Evolutionary conservation across 1,140 invertebrate species (phyloP), one percentile per base, ranked within the genome.

Genomic region (Drosophila watanabei): DNA sequence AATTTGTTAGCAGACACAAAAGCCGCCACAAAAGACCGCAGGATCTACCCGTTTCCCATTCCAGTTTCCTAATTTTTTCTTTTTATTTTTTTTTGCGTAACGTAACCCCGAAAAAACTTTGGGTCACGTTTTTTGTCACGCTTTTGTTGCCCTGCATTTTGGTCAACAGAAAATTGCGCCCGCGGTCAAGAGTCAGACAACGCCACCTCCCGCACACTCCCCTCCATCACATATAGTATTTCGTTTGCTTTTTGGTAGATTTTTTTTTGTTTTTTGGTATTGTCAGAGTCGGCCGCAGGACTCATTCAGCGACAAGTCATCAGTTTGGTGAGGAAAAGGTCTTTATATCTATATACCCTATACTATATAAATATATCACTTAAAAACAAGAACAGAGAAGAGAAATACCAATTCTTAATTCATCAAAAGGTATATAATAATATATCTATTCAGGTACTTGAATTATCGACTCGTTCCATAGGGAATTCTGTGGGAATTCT

Each of bases 1-100:
- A 89, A 89, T 90, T 90, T 89, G 86, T 89, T 90, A 80, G 70
- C 81, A 89, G 81, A 84, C 81, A 75, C 84, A 80, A 79, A 78
- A 56, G 73, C 64, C 57, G 82, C 82, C 82, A 64, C 81, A 84
- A 81, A 85, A 83, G 77, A 71, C 71, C 72, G 72, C 71, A 71
- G 41, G 39, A 45, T 18, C 32, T 35, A 20, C 16, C n/a, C 32
- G 16, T 5, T 10, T 11, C 35, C 51, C 18, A 35, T 9, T 11
- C 5, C n/a, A 20, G 5, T 24, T 2, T 24, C 41, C 35, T 20
- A 41, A 43, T 24, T 32, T 33, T 33, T 14, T 6, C 16, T 24
- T 33, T 32, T 28, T 33, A 33, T 35, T 28, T 28, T 35, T 30
- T 32, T 18, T 37, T 49, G 51, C 30, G 59, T 30, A 48, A 61